A percentile compares a stretch with the other conserved stretches of the same genome.
These are phyloP conservation scores for Vidua chalybeata DNA, from an alignment of 2,113 vertebrate genomes.

Conservation along the genomic window DNA sequence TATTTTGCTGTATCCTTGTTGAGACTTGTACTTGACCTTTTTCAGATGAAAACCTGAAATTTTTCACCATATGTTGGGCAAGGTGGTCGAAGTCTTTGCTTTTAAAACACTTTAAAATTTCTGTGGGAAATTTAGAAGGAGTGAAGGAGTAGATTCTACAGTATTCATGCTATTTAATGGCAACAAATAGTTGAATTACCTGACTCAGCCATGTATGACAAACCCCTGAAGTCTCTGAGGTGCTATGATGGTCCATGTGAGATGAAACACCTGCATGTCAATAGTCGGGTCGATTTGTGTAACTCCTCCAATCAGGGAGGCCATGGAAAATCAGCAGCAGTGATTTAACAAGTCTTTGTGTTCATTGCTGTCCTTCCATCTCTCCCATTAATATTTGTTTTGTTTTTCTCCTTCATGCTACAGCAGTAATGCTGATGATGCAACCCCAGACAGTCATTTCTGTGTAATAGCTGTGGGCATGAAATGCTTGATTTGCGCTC, in stretches of 20 bases:
- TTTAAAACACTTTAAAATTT: neutral
- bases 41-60: neutral
- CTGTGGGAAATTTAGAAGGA: neutral
- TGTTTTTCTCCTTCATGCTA: constrained; percentile 71
- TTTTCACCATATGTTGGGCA: neutral
- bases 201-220: neutral
- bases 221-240: neutral
- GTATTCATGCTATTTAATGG: constrained; percentile 9
- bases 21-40: neutral
- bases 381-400: constrained; percentile 49
- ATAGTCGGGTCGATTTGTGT: neutral
- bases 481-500: constrained; percentile 45
- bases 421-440: constrained; percentile 65
- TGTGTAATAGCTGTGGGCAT: constrained; percentile 36
- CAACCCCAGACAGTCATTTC: constrained; percentile 58
- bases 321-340: neutral
- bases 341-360: neutral
- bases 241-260: neutral
- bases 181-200: constrained; percentile 51
- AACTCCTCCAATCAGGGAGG: neutral
- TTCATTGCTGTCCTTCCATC: constrained; percentile 33
- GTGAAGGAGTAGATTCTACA: neutral
- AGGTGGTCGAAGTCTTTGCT: neutral
- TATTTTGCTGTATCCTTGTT: neutral
- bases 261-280: constrained; percentile 33